phyloP scores from a whole-genome alignment of 2,888 invertebrate species.

The Sinohyriopsis cumingii region DNA sequence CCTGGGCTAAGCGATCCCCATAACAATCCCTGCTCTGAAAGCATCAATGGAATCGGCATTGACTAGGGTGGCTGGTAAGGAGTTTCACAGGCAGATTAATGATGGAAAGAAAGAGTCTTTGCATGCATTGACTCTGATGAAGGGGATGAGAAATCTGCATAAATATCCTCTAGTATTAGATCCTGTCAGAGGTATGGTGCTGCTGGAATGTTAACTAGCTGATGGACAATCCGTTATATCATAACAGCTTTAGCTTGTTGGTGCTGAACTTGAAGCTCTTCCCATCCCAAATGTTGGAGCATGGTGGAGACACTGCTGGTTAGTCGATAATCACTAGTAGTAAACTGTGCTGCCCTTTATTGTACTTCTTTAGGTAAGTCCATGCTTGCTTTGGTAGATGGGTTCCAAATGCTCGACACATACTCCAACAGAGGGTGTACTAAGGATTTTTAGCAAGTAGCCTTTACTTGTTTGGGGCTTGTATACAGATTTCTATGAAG shows the following conservation, averaged over 20 bases:
- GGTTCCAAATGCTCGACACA: constrained; percentile 20
- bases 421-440: constrained; percentile 24
- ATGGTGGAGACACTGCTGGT: constrained; percentile 19
- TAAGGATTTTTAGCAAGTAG: constrained; percentile 17
- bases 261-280: not conserved
- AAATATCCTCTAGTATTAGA: constrained; percentile 11
- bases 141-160: constrained; percentile 1
- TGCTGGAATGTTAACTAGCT: constrained; percentile 8
- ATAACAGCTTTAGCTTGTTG: constrained; percentile 4
- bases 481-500: constrained; percentile 15
- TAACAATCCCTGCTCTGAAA: constrained; percentile 11
- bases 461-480: constrained; percentile 18
- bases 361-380: constrained; percentile 19
- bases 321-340: constrained; percentile 14
- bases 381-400: constrained; percentile 13
- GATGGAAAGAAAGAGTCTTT: constrained; percentile 8
- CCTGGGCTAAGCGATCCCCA: not conserved
- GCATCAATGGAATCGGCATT: constrained; percentile 3
- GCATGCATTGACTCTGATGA: constrained; percentile 5
- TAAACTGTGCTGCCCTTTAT: constrained; percentile 20
- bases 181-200: not conserved
- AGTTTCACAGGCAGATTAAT: constrained; percentile 6
- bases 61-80: not conserved
- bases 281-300: constrained; percentile 13
- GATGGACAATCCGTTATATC: constrained; percentile 1